Evolutionary conservation across 2,797 vertebrate species (phyloP).

Genomic region (Steatocranus sp.): DNA sequence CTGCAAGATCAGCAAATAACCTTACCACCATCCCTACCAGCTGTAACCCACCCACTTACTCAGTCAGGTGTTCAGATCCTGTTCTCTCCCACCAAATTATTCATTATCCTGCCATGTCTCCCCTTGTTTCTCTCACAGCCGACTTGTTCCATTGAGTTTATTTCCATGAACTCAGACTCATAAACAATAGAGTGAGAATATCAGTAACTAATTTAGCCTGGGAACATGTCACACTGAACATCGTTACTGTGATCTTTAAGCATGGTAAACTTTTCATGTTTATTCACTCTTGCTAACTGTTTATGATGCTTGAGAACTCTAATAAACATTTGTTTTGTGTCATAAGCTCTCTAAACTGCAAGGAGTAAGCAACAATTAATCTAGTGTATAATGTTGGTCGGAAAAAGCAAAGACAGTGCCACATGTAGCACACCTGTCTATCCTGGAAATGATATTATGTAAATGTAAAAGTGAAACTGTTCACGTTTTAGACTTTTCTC

Average conservation of each 20-base stretch:
- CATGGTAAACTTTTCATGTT: slow-evolving; percentile 43
- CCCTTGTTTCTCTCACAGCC: slow-evolving; percentile 67
- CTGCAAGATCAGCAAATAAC: background rate
- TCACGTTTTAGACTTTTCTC: slow-evolving; percentile 83
- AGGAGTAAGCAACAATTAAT: background rate
- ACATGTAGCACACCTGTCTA: background rate
- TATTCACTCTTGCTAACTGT: background rate
- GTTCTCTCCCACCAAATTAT: slow-evolving; percentile 72
- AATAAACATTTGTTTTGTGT: slow-evolving; percentile 7
- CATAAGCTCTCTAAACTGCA: background rate
- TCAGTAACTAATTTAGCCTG: slow-evolving; percentile 45
- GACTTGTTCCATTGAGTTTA: slow-evolving; percentile 67
- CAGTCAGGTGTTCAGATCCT: slow-evolving; percentile 63
- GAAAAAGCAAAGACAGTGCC: background rate
- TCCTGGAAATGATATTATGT: background rate
- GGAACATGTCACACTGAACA: slow-evolving; percentile 24
- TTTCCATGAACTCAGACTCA: slow-evolving; percentile 69
- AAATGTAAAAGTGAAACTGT: background rate
- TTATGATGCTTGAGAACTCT: background rate
- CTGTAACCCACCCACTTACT: slow-evolving; percentile 5
- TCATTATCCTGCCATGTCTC: slow-evolving; percentile 67
- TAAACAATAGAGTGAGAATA: slow-evolving; percentile 56
- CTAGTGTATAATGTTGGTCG: background rate
- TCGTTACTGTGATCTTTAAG: slow-evolving; percentile 42
- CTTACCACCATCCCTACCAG: background rate